Conservation (phyloP, 92 coral and sea anemone genomes). For the Blastomussa wellsi region DNA sequence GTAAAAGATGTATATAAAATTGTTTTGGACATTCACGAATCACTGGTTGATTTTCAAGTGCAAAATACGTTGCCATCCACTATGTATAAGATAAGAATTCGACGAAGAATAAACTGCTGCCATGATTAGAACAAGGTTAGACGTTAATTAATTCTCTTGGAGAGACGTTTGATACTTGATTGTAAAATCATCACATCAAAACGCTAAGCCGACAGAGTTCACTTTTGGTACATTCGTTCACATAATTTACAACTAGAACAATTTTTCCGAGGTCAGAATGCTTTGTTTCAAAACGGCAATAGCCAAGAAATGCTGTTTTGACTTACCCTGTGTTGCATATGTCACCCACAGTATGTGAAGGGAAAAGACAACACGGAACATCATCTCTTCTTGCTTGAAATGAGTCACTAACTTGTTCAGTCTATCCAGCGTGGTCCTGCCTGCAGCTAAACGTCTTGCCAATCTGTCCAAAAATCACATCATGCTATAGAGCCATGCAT, state of each 20-base stretch:
- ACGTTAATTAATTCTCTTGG: constrained; percentile 33
- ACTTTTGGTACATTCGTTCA: background rate
- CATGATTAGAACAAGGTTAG: constrained; percentile 13
- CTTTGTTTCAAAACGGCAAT: background rate
- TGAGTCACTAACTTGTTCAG: background rate
- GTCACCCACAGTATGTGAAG: constrained; percentile 20
- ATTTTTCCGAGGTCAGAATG: background rate
- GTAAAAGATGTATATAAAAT: background rate
- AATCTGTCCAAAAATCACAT: constrained; percentile 9
- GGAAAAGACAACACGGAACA: background rate
- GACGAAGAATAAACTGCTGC: constrained; percentile 23
- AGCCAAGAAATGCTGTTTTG: background rate
- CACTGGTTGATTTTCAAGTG: background rate
- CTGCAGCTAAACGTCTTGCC: background rate
- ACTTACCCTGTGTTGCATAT: constrained; percentile 16
- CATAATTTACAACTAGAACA: background rate
- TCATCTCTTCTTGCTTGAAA: background rate
- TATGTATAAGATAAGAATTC: constrained; percentile 5
- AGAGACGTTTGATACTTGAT: constrained; percentile 2
- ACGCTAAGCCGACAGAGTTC: background rate
- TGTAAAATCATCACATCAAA: constrained; percentile 9
- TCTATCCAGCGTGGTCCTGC: background rate
- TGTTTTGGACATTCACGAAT: background rate
- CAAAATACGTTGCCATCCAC: background rate
- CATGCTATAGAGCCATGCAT: background rate